Percentiles rank a stretch among this genome's conserved stretches.
Evolutionary conservation across 2,113 vertebrate genomes (phyloP).

Genomic region (Oryzias melastigma): DNA sequence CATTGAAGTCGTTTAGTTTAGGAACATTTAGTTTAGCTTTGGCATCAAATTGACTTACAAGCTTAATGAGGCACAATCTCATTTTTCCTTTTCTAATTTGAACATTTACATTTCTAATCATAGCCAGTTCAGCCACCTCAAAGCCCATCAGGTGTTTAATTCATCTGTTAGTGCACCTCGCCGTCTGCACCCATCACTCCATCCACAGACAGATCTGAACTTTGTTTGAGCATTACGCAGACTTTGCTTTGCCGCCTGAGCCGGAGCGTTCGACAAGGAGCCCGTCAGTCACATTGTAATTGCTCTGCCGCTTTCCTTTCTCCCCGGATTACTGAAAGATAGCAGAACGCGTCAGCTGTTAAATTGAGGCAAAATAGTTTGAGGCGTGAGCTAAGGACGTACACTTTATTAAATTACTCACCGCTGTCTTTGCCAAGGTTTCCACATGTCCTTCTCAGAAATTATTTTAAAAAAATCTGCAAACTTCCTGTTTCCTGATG

Average conservation of each 20-base stretch:
- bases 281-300: slow-evolving; percentile 50
- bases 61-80: not conserved
- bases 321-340: slow-evolving; percentile 37
- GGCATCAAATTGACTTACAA: not conserved
- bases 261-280: slow-evolving; percentile 13
- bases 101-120: not conserved
- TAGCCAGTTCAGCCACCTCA: not conserved
- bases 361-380: slow-evolving; percentile 38
- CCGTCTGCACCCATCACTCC: not conserved
- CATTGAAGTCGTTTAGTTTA: too few relatives aligned
- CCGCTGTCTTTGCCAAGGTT: slow-evolving; percentile 23
- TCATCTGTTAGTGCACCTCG: not conserved
- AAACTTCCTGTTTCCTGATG: slow-evolving; percentile 27
- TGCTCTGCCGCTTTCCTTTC: slow-evolving; percentile 45
- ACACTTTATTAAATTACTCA: slow-evolving; percentile 43
- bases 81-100: not conserved
- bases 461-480: not conserved
- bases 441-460: slow-evolving; percentile 22
- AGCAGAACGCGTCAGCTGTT: slow-evolving; percentile 45
- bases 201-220: slow-evolving; percentile 8
- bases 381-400: slow-evolving; percentile 13
- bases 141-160: not conserved
- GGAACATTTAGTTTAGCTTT: not conserved
- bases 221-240: slow-evolving; percentile 31
- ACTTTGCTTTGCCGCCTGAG: slow-evolving; percentile 26